Base-by-base conservation (phyloP, 2,888 invertebrate species). In the Dicyrtomina minuta region DNA sequence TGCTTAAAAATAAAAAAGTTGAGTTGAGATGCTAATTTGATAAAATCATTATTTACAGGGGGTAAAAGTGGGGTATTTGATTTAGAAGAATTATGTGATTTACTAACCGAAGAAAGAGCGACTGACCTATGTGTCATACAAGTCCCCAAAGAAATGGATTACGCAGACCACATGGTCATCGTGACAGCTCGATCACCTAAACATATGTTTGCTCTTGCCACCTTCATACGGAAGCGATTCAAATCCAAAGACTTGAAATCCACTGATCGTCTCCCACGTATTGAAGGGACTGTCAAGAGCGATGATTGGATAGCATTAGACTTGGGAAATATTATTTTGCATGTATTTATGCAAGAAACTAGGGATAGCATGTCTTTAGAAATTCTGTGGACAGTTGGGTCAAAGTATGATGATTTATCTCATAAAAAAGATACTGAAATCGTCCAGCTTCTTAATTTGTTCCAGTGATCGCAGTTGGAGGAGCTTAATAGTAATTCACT, bases 271-370 rank as follows among this genome's bases (percentile, higher is more conserved):
- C 83, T 91, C 79, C 91, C 94, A 0, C 87, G 84, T 79, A 86
- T 93, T 75, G 93, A 94, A 84, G 94, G 93, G 26, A 51, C 46
- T 12, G 85, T 87, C 80, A 83, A 86, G 62, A 89, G 88, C 13
- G 86, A 86, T 61, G 89, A 92, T 79, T 96, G 96, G 96, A 86
- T 92, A 82, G 94, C 94, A 22, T 80, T 96, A 81, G 96, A 96
- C 84, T 85, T 96, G 83, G 93, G 93, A 72, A 96, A 96, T 81
- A 95, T 96, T 79, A 91, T 91, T 4, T 82, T 97, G 41, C 96
- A 97, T 80, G 87, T 97, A 76, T 93, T 96, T 82, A 88, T 89
- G 39, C 84, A 85, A 13, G 84, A 87, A 75, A 85, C 87, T 1
- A 85, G 97, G 77, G 82, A 84, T 74, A 80, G 84, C 6, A 96